These are phyloP conservation scores for Eristalinus aeneus DNA, from an alignment of 2,888 invertebrate genomes.

Conservation along the genomic window DNA sequence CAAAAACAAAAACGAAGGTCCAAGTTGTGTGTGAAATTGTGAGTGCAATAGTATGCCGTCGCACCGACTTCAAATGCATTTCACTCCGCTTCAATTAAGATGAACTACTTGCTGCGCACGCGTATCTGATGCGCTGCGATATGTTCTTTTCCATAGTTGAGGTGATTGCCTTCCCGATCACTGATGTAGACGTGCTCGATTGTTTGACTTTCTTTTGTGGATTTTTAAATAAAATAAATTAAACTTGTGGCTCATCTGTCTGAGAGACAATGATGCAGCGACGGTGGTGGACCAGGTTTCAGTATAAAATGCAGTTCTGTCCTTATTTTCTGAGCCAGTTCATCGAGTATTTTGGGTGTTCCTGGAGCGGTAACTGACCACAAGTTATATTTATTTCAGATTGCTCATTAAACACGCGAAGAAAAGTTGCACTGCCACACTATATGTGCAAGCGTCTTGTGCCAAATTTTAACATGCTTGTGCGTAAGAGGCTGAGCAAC, in stretches of 20 bases:
- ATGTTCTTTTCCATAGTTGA: slow-evolving; percentile 39
- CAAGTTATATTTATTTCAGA: slow-evolving; percentile 3
- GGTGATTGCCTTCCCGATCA: slow-evolving; percentile 38
- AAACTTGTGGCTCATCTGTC: slow-evolving; percentile 31
- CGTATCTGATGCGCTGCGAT: slow-evolving; percentile 19
- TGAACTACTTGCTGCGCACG: slow-evolving; percentile 47
- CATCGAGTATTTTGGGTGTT: slow-evolving; percentile 11
- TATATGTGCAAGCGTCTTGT: neutral
- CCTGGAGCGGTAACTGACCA: neutral
- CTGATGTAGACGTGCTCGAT: slow-evolving; percentile 7
- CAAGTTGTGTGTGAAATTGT: slow-evolving; percentile 1
- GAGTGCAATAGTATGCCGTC: neutral
- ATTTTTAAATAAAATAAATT: slow-evolving; percentile 21
- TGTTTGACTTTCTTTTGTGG: slow-evolving; percentile 50
- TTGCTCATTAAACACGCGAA: slow-evolving; percentile 7
- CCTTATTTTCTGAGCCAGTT: slow-evolving; percentile 24
- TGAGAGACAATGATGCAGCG: slow-evolving; percentile 18
- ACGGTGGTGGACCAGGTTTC: slow-evolving; percentile 39
- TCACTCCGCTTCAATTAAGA: slow-evolving; percentile 44
- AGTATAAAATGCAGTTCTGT: slow-evolving; percentile 20
- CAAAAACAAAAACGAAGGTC: slow-evolving; percentile 36
- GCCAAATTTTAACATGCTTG: slow-evolving; percentile 14
- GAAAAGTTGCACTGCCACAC: slow-evolving; percentile 2
- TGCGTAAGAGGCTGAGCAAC: slow-evolving; percentile 32
- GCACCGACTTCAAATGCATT: slow-evolving; percentile 32